phyloP scores from a whole-genome alignment of 1,140 invertebrate genomes.

The Diorhabda elongata region DNA sequence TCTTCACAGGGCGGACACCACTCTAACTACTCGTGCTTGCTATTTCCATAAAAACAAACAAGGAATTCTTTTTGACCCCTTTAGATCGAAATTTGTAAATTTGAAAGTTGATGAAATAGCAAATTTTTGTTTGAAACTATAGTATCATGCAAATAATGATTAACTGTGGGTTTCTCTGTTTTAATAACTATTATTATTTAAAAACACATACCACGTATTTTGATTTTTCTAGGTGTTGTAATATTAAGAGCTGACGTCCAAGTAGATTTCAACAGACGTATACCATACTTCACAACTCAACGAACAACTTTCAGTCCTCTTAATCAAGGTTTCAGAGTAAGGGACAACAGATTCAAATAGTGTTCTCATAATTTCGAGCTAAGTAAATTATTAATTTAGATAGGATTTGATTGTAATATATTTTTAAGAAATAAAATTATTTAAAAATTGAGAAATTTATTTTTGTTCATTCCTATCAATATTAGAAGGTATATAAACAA shows the following conservation, averaged over 20 bases:
- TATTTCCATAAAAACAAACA: too few relatives aligned
- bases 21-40: too few relatives aligned
- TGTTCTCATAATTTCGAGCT: slow-evolving; percentile 14
- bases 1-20: too few relatives aligned
- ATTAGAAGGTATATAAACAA: too few relatives aligned
- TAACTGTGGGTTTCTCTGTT: not conserved
- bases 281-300: slow-evolving; percentile 50
- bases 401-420: slow-evolving; percentile 32
- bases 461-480: slow-evolving; percentile 11
- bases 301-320: slow-evolving; percentile 58
- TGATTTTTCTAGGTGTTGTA: slow-evolving; percentile 61
- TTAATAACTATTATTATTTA: not conserved
- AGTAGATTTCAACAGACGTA: slow-evolving; percentile 54
- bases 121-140: too few relatives aligned
- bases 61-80: too few relatives aligned
- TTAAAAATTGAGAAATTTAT: slow-evolving; percentile 15
- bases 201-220: not conserved
- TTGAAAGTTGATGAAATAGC: too few relatives aligned
- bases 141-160: not conserved
- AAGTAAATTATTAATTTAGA: slow-evolving; percentile 37
- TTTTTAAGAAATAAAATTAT: slow-evolving; percentile 22
- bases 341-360: slow-evolving; percentile 41
- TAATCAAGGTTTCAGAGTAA: slow-evolving; percentile 55
- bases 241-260: slow-evolving; percentile 78
- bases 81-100: too few relatives aligned